A percentile compares a stretch with the other conserved stretches of the same genome.
Conservation (phyloP, 2,113 vertebrate species). For the Catagonus wagneri region DNA sequence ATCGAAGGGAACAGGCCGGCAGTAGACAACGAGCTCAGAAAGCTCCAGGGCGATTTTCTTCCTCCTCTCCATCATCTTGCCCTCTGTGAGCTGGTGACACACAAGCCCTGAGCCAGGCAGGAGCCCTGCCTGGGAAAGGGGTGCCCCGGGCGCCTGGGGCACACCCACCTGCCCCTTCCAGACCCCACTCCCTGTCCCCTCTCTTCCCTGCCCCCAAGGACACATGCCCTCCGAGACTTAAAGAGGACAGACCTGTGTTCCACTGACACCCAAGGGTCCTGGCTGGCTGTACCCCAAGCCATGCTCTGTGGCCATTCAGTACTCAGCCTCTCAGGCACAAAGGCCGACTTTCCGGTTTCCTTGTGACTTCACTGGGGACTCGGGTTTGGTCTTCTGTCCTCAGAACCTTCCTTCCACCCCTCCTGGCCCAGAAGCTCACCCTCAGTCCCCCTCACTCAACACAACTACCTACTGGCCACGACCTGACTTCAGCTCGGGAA, state of each 20-base stretch:
- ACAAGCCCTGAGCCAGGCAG: not conserved
- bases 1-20: conserved; percentile 97
- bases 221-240: not conserved
- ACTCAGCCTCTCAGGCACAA: not conserved
- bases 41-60: conserved; percentile 99
- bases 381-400: not conserved
- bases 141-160: not conserved
- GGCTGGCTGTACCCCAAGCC: not conserved
- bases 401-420: not conserved
- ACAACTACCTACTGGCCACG: not conserved
- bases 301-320: not conserved
- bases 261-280: not conserved
- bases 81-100: conserved; percentile 93
- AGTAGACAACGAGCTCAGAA: conserved; percentile 98
- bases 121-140: not conserved
- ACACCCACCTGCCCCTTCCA: not conserved
- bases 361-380: not conserved
- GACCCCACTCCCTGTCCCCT: not conserved
- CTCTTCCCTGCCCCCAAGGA: not conserved
- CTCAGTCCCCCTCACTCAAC: not conserved
- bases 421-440: not conserved
- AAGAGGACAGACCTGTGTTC: not conserved
- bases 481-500: not conserved
- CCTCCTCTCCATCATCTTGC: conserved; percentile 99
- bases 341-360: not conserved